phyloP scores from a whole-genome alignment of 2,888 invertebrate species.

The Phrixothrix hirtus region DNA sequence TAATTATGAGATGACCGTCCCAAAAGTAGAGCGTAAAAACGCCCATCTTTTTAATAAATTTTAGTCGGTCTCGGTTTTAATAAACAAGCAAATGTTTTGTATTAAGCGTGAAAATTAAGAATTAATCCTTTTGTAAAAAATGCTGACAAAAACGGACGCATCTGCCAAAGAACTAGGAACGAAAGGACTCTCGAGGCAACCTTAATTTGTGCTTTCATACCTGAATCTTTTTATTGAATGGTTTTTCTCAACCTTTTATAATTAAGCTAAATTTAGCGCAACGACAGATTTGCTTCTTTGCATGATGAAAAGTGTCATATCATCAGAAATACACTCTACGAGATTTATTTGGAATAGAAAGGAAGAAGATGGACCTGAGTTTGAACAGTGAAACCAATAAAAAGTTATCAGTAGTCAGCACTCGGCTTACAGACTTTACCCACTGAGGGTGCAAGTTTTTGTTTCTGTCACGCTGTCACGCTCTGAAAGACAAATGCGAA shows the following conservation, averaged over 20 bases:
- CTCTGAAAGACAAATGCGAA: constrained; percentile 38
- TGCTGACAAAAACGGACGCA: constrained; percentile 19
- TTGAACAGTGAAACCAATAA: constrained; percentile 37
- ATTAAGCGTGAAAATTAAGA: constrained; percentile 32
- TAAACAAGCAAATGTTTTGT: constrained; percentile 22
- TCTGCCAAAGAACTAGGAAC: constrained; percentile 17
- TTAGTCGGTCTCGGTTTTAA: constrained; percentile 21
- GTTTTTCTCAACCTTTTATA: not conserved
- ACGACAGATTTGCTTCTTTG: not conserved
- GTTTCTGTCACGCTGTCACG: constrained; percentile 37
- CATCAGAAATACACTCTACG: constrained; percentile 24
- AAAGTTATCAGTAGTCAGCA: constrained; percentile 42
- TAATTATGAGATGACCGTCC: constrained; percentile 24
- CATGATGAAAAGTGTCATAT: constrained; percentile 19
- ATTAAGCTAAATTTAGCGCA: constrained; percentile 17
- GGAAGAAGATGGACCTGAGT: constrained; percentile 35
- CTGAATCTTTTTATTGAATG: constrained; percentile 2
- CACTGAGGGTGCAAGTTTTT: constrained; percentile 36
- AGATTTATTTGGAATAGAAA: constrained; percentile 30
- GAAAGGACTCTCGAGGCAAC: constrained; percentile 11
- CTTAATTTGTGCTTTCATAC: constrained; percentile 20
- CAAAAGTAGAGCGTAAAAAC: constrained; percentile 23
- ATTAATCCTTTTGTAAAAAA: constrained; percentile 28
- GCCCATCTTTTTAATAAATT: constrained; percentile 26
- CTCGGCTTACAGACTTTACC: constrained; percentile 32